Conservation (phyloP, 1,140 invertebrate genomes). For the Aricia agestis region DNA sequence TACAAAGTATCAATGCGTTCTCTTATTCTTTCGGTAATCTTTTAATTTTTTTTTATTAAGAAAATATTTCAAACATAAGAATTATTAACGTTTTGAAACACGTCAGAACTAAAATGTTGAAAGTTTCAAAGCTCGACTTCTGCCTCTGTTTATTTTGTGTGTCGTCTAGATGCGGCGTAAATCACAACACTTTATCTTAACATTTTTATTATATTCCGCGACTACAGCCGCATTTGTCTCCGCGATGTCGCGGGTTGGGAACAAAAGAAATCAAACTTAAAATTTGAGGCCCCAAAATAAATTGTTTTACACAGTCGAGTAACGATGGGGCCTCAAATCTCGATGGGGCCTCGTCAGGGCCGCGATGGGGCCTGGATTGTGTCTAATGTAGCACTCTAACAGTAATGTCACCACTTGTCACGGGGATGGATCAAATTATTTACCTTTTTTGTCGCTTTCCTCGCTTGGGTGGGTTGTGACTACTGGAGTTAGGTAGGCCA, state of each 20-base stretch:
- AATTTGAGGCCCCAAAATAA: not conserved
- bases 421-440: not conserved
- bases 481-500: too few species aligned
- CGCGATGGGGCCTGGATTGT: too few species aligned
- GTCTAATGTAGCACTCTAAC: not conserved
- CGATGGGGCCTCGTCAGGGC: too few species aligned
- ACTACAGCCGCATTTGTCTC: not conserved
- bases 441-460: not conserved
- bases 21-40: too few species aligned
- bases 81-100: too few species aligned
- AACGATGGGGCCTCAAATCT: not conserved
- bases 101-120: too few species aligned
- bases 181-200: constrained; percentile 1
- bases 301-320: not conserved
- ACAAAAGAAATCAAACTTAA: not conserved
- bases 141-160: not conserved
- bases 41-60: too few species aligned
- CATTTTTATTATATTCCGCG: constrained; percentile 3
- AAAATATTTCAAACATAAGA: too few species aligned
- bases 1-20: too few species aligned
- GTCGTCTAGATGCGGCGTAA: not conserved
- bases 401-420: not conserved
- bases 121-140: not conserved
- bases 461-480: not conserved
- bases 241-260: not conserved